Conservation (phyloP, 2,797 vertebrate species). For the Pseudochaenichthys georgianus region DNA sequence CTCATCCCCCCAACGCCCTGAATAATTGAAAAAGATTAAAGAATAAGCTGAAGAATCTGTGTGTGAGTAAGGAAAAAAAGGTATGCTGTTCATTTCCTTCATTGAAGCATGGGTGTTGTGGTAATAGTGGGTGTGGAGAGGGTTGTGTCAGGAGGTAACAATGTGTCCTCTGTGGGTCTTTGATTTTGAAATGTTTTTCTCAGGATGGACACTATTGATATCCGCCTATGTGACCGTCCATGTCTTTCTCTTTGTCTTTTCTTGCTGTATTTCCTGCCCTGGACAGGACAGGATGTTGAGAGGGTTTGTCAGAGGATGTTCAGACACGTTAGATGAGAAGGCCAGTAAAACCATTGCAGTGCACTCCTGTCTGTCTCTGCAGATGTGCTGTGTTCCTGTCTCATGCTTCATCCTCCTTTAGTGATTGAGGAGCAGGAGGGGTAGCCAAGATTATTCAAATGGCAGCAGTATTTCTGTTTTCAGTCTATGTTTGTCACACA, state of each 20-base stretch:
- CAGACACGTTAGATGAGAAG: constrained; percentile 75
- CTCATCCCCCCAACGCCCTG: constrained; percentile 88
- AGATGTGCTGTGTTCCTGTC: constrained; percentile 61
- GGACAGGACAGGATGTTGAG: constrained; percentile 60
- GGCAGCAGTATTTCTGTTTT: constrained; percentile 46
- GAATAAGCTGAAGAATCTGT: constrained; percentile 87
- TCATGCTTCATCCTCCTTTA: constrained; percentile 61
- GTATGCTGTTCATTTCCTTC: constrained; percentile 88
- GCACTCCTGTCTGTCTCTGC: constrained; percentile 65
- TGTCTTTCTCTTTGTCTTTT: constrained; percentile 53
- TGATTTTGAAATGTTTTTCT: constrained; percentile 65
- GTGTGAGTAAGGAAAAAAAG: constrained; percentile 86
- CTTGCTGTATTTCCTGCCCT: constrained; percentile 60
- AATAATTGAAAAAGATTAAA: constrained; percentile 81
- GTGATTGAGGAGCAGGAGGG: constrained; percentile 48
- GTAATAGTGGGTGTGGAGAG: constrained; percentile 73
- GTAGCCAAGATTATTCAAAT: constrained; percentile 38
- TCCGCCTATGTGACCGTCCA: constrained; percentile 30
- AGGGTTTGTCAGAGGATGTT: constrained; percentile 64
- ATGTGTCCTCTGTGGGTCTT: constrained; percentile 47
- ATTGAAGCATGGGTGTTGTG: constrained; percentile 75
- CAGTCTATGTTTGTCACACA: constrained; percentile 26
- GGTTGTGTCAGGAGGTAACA: constrained; percentile 60
- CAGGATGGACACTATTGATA: constrained; percentile 63
- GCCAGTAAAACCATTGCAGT: constrained; percentile 75